Conservation (phyloP, 2,888 invertebrate genomes). For the Nineta flava region DNA sequence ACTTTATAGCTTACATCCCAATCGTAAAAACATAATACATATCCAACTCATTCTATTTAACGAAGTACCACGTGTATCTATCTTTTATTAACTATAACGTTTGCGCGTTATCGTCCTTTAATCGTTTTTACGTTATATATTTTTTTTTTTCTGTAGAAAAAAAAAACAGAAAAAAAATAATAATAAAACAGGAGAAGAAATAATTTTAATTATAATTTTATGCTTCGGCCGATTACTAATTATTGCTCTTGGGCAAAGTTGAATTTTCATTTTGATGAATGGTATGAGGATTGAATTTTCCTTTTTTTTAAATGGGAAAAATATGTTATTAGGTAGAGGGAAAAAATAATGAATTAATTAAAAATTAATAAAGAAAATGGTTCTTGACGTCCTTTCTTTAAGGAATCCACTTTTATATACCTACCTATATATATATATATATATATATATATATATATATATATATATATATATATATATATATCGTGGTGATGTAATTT, state of each 20-base stretch:
- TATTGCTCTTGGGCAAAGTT: slow-evolving; percentile 1
- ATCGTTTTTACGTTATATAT: too few species aligned
- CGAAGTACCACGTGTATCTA: too few species aligned
- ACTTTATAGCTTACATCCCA: not conserved
- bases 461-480: too few species aligned
- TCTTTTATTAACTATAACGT: not conserved
- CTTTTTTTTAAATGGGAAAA: not conserved
- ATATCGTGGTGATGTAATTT: too few species aligned
- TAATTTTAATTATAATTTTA: not conserved
- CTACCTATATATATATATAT: too few species aligned
- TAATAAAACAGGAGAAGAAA: not conserved
- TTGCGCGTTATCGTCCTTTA: not conserved
- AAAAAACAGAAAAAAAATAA: too few species aligned
- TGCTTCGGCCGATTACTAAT: slow-evolving; percentile 1
- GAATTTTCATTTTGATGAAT: not conserved
- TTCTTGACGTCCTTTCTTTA: too few species aligned
- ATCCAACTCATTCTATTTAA: too few species aligned
- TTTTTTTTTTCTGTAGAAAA: not conserved
- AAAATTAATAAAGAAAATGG: not conserved
- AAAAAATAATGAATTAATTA: slow-evolving; percentile 3
- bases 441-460: too few species aligned
- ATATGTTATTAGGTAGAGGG: not conserved
- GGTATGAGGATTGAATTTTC: not conserved
- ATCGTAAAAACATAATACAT: too few species aligned
- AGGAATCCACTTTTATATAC: too few species aligned